phyloP scores from a whole-genome alignment of 1,140 invertebrate species.

The Stenopsyche tienmushanensis region DNA sequence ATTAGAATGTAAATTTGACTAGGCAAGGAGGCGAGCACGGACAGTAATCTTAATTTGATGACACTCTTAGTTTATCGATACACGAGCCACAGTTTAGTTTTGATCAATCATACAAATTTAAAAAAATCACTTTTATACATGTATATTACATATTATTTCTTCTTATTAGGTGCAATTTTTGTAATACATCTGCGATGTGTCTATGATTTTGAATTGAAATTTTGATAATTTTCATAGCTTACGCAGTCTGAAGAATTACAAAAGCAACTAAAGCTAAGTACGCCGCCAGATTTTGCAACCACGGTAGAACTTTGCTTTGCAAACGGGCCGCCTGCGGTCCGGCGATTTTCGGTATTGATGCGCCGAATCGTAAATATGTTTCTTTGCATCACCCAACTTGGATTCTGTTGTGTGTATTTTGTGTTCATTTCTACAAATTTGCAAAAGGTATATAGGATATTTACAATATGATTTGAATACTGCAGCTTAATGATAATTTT shows the following conservation, averaged over 20 bases:
- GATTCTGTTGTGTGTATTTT: slow-evolving; percentile 94
- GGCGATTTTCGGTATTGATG: slow-evolving; percentile 62
- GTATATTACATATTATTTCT: too few relatives aligned
- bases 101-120: too few relatives aligned
- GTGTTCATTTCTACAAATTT: slow-evolving; percentile 87
- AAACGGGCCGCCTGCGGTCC: slow-evolving; percentile 64
- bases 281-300: slow-evolving; percentile 69
- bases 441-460: slow-evolving; percentile 66
- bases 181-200: too few relatives aligned
- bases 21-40: too few relatives aligned
- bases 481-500: too few relatives aligned
- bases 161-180: too few relatives aligned
- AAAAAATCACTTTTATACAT: too few relatives aligned
- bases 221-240: slow-evolving; percentile 1
- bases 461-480: neutral
- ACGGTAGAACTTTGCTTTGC: slow-evolving; percentile 77
- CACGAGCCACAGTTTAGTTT: too few relatives aligned
- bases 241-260: slow-evolving; percentile 12
- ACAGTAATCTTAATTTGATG: too few relatives aligned
- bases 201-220: too few relatives aligned
- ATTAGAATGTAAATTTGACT: too few relatives aligned
- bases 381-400: slow-evolving; percentile 87
- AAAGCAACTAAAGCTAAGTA: neutral
- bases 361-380: slow-evolving; percentile 72
- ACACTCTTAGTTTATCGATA: too few relatives aligned